These are phyloP conservation scores for Blastomussa wellsi DNA, from an alignment of 92 coral and sea anemone genomes.

Conservation along the genomic window DNA sequence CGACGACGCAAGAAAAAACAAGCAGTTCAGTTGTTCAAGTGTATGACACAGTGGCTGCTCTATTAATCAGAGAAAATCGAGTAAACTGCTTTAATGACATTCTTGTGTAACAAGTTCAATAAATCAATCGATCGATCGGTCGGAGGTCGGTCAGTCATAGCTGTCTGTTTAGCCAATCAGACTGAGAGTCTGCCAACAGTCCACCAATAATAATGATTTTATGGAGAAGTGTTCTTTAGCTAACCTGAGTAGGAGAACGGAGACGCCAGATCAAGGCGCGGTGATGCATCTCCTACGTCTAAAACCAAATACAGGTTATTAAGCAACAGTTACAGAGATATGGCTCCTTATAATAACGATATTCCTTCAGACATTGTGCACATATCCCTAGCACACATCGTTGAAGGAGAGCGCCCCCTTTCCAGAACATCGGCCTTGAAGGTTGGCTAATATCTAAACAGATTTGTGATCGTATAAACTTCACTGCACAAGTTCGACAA, in stretches of 20 bases:
- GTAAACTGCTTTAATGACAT: no score
- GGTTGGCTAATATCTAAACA: background rate
- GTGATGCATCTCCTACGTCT: slow-evolving; percentile 2
- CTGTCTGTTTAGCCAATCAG: no score
- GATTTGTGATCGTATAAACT: background rate
- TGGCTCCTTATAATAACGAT: background rate
- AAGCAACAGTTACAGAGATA: background rate
- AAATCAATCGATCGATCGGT: no score
- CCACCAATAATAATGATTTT: no score
- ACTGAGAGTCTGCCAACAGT: no score
- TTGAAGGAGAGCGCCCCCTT: background rate
- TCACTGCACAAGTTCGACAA: background rate
- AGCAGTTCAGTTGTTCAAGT: no score
- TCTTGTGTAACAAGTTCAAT: no score
- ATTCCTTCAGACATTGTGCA: background rate
- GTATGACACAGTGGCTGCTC: no score
- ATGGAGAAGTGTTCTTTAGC: background rate
- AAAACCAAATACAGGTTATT: background rate
- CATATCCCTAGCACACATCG: background rate
- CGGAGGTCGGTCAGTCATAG: no score
- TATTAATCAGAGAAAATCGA: no score
- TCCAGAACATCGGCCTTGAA: no score
- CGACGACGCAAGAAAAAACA: no score
- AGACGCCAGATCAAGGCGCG: slow-evolving; percentile 15
- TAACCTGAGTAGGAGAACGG: slow-evolving; percentile 28